Percentiles rank a stretch among this genome's conserved stretches.
These are phyloP conservation scores for Globia sparganii DNA, from an alignment of 2,888 invertebrate species.

Conservation along the genomic window DNA sequence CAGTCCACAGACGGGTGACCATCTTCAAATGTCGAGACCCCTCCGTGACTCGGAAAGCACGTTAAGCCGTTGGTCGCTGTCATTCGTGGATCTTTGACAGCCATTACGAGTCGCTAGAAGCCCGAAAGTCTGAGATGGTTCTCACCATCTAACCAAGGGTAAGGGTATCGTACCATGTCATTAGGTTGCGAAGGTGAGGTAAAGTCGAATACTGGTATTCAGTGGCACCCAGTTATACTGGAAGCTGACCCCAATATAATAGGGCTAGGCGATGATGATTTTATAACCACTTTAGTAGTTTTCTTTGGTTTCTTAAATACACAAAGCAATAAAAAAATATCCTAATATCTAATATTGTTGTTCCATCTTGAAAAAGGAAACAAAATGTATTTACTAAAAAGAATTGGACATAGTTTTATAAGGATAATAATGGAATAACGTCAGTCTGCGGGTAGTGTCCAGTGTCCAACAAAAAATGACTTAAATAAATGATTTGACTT, in stretches of 20 bases:
- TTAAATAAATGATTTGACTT: background rate
- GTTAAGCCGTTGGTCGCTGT: too few relatives aligned
- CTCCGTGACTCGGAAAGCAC: too few relatives aligned
- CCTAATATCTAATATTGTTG: background rate
- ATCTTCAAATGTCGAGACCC: too few relatives aligned
- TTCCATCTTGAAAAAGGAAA: background rate
- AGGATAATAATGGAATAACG: background rate
- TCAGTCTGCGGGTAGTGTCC: background rate
- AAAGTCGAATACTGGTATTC: background rate
- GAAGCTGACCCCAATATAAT: background rate
- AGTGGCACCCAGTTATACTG: background rate
- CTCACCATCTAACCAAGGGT: too few relatives aligned
- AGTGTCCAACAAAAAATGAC: background rate
- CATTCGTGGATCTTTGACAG: too few relatives aligned
- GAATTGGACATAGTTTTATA: background rate
- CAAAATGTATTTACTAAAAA: background rate
- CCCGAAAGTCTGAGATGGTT: too few relatives aligned
- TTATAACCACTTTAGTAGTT: background rate
- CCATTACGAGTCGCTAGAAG: too few relatives aligned
- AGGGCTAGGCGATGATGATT: background rate
- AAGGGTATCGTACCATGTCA: too few relatives aligned
- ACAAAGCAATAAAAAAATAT: background rate
- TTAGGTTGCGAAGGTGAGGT: too few relatives aligned
- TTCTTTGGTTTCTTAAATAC: background rate
- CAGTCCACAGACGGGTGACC: too few relatives aligned